These are phyloP conservation scores for Drosophila persimilis DNA, from an alignment of 1,140 invertebrate species.

Conservation along the genomic window DNA sequence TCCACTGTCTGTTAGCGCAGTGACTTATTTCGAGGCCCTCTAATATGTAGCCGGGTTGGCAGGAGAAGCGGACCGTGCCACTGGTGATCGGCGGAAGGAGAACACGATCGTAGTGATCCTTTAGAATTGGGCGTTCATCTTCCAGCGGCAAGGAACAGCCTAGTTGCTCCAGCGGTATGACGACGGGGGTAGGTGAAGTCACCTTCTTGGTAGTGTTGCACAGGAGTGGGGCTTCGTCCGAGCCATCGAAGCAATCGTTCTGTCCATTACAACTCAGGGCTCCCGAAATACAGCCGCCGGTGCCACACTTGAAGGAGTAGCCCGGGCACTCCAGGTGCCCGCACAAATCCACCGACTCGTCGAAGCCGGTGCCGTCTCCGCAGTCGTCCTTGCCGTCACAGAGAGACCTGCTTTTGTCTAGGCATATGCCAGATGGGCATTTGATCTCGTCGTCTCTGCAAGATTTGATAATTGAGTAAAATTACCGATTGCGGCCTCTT, in stretches of 20 bases:
- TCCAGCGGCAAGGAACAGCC: conserved; percentile 50
- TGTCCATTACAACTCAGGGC: conserved; percentile 85
- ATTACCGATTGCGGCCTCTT: neutral
- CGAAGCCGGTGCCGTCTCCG: conserved; percentile 84
- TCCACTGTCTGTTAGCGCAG: conserved; percentile 55
- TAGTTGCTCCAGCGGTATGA: conserved; percentile 3
- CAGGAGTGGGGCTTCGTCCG: conserved; percentile 84
- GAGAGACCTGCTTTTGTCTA: conserved; percentile 55
- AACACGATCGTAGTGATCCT: conserved; percentile 12
- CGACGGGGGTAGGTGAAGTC: neutral
- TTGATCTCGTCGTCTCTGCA: conserved; percentile 57
- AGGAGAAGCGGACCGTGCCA: conserved; percentile 49
- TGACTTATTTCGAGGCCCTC: conserved; percentile 39
- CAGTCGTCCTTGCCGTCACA: conserved; percentile 86
- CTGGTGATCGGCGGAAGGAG: conserved; percentile 30
- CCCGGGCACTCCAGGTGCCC: conserved; percentile 80
- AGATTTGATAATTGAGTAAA: neutral
- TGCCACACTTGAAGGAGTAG: conserved; percentile 85
- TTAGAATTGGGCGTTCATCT: conserved; percentile 48
- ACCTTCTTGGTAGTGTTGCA: conserved; percentile 83
- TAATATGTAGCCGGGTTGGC: conserved; percentile 34
- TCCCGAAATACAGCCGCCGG: conserved; percentile 86
- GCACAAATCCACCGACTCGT: conserved; percentile 85
- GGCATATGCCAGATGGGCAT: conserved; percentile 69
- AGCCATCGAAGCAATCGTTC: conserved; percentile 87